Base-by-base conservation (phyloP, 2,888 invertebrate species). In the Stegana nigrithorax region DNA sequence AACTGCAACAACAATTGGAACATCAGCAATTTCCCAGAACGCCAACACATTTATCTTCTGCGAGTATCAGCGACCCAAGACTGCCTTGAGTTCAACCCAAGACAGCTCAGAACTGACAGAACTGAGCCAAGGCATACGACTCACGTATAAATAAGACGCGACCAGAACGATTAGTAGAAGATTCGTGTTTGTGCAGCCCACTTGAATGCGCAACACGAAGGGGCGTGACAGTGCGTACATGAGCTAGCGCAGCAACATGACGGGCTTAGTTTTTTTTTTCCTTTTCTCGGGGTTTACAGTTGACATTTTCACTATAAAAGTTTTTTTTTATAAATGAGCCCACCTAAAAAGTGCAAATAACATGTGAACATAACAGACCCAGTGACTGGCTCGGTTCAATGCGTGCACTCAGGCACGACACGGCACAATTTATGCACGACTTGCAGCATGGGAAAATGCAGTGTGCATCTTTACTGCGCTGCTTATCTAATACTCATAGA, bases 1-100 rank as follows among this genome's bases (percentile, higher is more conserved):
- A 66, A 25, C 58, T 32, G 26, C 19, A 17, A 42, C 25, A 42
- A 58, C 59, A 67, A 61, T 45, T 57, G 56, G 44, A 59, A 62
- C 76, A 78, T 75, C 75, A 69, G 72, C 79, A 83, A 80, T 80
- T 83, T 82, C 82, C 82, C 82, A 83, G 82, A 82, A 82, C 82
- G 78, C 71, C 69, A 79, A 78, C 73, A 76, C 71, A 82, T 82
- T 79, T 71, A 79, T 82, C 82, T 66, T 25, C 56, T 29, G 10
- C 25, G 23, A 26, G n/a, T n/a, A n/a, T n/a, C n/a, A n/a, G 8
- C 50, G 25, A 60, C 51, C 42, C 42, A 17, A 42, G 25, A 19
- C 45, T 17, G 45, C 17, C 6, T 21, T 45, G 51, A 51, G n/a
- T 6, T 51, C 27, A 51, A 51, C 53, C 25, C 14, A 53, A 29